Evolutionary conservation across 2,797 vertebrate species (phyloP), one percentile per base, ranked within the genome.

Genomic region (Anas georgica): DNA sequence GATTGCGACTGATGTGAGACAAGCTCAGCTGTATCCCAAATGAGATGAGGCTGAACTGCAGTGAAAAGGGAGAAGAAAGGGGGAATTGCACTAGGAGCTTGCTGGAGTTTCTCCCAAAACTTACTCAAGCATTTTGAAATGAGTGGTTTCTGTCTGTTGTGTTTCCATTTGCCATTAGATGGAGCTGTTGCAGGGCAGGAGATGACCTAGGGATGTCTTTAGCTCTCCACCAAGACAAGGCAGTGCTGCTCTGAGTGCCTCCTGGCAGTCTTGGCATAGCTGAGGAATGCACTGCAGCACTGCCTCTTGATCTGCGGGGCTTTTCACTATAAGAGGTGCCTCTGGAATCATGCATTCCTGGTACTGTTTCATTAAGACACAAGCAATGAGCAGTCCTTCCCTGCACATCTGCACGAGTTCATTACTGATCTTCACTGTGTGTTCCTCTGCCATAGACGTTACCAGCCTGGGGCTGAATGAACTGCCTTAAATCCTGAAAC

Each of bases 141-240:
- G n/a, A 68, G 43, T 7, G 2, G 23, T 5, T 83, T 25, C 1
- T 59, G 55, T 59, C 59, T 77, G 86, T 76, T 6, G 1, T 17
- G 58, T 50, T 13, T 45, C 54, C 31, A 28, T 58, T 43, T n/a
- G 87, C 94, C 94, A 2, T 90, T 79, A 96, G 94, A 60, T 96
- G 95, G 92, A 83, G 96, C 95, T 94, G 85, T 81, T 77, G 86
- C 52, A 37, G 37, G 91, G 67, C 93, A 60, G 83, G 88, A 92
- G 86, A 3, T 37, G 77, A 10, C 48, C 58, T 17, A 0, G 10
- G 33, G 62, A 3, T 58, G 67, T 6, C 16, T 35, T 68, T 1
- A 0, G 52, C 43, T 55, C 29, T n/a, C 59, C 18, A 1, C 29
- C 0, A 0, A 9, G 52, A 9, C 6, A 3, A 7, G 43, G 60